Base-by-base conservation (phyloP, 1,140 invertebrate species). In the Bombus superbus region DNA sequence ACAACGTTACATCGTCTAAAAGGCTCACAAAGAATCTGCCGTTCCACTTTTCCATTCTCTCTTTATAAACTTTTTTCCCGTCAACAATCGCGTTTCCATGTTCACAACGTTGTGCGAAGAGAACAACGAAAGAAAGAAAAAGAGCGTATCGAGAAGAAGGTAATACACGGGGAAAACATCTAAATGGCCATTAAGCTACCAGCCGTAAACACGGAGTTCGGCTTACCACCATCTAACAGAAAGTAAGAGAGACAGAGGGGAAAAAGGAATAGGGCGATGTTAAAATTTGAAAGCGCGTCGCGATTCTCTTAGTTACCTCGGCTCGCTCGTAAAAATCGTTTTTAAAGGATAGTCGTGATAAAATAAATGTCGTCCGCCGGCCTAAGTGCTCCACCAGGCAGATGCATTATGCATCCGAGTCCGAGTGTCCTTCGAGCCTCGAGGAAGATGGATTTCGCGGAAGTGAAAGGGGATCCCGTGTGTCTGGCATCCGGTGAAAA, bases 381-480 rank as follows among this genome's bases (percentile, higher is more conserved):
- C 42, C 71, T 64, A 64, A 82, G 80, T 62, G 80, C 71, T 74
- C 32, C 53, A 44, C 38, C 80, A 53, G 40, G 8, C 40, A 18
- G 22, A 82, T 82, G 71, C 71, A 82, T 82, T 44, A 82, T 82
- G 80, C 80, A 82, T 82, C 32, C 53, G 35, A 5, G 53, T 74
- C 69, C 53, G 71, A 64, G 80, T 59, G 66, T 47, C 35, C 35
- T 40, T 62, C 28, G 28, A 32, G 3, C 8, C 42, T 42, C 5
- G 40, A 82, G 57, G 40, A 82, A 82, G 80, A 82, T 44, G 53
- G 53, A 82, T 82, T 28, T 74, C 80, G 9, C 9, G 9, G 15
- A 35, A 38, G 62, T 5, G 47, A 59, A 44, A 38, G 10, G 32
- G 47, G 35, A 28, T 57, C 28, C 2, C 25, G 32, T 38, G 28